phyloP scores from a whole-genome alignment of 92 coral and sea anemone species.

The Heliopora coerulea region DNA sequence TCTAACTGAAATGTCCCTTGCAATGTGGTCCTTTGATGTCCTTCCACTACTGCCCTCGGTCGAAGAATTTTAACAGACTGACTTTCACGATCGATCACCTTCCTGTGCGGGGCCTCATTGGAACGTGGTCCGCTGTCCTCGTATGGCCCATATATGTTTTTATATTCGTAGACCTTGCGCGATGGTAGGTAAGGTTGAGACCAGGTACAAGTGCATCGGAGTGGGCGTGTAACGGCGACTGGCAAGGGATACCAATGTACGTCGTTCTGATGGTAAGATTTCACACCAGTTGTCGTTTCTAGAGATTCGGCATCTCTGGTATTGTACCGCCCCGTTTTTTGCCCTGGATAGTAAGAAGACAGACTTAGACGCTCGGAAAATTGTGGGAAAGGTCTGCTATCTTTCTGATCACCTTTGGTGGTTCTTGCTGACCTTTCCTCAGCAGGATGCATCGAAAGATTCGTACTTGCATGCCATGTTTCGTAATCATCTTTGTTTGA shows the following conservation, averaged over 20 bases:
- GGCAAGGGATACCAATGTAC: conserved; percentile 18
- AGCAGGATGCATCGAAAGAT: background rate
- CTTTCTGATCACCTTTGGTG: background rate
- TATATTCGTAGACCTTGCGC: background rate
- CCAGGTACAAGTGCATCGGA: conserved; percentile 36
- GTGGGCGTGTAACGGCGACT: conserved; percentile 30
- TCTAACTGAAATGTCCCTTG: background rate
- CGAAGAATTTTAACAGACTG: background rate
- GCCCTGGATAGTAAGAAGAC: conserved; percentile 2
- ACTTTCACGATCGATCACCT: background rate
- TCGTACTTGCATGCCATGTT: background rate
- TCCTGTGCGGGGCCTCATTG: background rate
- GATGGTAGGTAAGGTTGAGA: conserved; percentile 23
- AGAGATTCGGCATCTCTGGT: background rate
- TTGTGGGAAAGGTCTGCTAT: background rate
- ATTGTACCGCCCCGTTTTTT: too few species aligned
- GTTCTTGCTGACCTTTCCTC: background rate
- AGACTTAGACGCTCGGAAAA: conserved; percentile 5
- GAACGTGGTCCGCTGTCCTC: background rate
- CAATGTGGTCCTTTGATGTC: background rate
- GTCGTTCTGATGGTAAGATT: background rate
- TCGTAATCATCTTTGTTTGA: background rate
- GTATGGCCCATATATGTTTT: background rate
- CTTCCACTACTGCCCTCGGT: background rate
- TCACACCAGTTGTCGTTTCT: conserved; percentile 6